Base-by-base conservation (phyloP, 2,113 vertebrate species). In the Phalacrocorax aristotelis region DNA sequence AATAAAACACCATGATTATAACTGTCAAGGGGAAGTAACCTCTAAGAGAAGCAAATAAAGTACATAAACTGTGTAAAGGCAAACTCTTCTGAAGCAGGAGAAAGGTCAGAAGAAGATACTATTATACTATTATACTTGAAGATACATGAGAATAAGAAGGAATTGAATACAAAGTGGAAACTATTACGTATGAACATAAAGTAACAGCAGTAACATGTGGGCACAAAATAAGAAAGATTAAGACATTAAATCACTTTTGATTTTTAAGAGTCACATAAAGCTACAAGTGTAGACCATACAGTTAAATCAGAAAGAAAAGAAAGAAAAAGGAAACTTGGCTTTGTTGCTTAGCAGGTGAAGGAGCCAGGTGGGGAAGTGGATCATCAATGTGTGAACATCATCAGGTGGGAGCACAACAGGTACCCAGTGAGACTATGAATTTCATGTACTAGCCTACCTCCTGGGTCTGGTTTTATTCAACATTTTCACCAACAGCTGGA, bases 361-460 rank as follows among this genome's bases (percentile, higher is more conserved):
- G 17, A 92, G 4, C 13, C 11, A 25, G 14, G 9, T 75, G 13
- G 19, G 25, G 25, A 87, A 84, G 17, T 27, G 6, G n/a, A 17
- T 60, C 49, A 65, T 78, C 44, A 42, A 2, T 30, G 4, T 7
- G 17, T 40, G 48, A 54, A 34, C 62, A 72, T 26, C 42, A 76
- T 13, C 54, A 55, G 11, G 44, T 52, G 11, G 26, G 34, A 83
- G 10, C 5, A 52, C 3, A 49, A 38, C 0, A 2, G 3, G 2
- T 49, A 79, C n/a, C 9, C 16, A 21, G 9, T 40, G n/a, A 16
- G 32, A 51, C 22, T 21, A 58, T 11, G 22, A 64, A 82, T 38
- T 87, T 42, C 22, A 61, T 7, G 19, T 38, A 34, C 26, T 27
- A 75, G 62, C 14, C 26, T 42, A 23, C 12, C 8, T 61, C 34